Base-by-base conservation (phyloP, 2,113 vertebrate species). In the Promerops cafer region DNA sequence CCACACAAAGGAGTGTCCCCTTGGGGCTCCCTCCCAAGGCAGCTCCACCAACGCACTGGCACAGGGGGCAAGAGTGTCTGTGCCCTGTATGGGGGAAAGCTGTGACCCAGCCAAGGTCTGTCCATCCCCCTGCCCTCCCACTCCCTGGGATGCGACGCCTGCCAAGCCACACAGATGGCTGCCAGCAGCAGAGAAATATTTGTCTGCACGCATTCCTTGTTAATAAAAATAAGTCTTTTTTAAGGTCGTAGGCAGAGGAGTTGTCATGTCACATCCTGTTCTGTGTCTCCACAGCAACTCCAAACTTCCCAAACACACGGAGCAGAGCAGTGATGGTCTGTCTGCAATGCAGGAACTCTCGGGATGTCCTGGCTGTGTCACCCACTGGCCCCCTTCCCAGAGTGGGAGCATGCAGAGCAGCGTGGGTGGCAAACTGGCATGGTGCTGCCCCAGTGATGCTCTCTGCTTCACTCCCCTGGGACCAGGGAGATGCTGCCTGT, bases 391-490 rank as follows among this genome's bases (percentile, higher is more conserved):
- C 11, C 1, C 2, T 30, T 24, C 66, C 52, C 7, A 10, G 17
- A 17, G 16, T 7, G 5, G 70, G 37, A 42, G 19, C 3, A 4
- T 1, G 6, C 4, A 5, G 50, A 23, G 3, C 15, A 11, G 56
- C 3, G 5, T 3, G 22, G 1, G 0, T 5, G 49, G 26, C 33
- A 17, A 26, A n/a, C 14, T 0, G 18, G 7, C 40, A 2, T 0
- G 0, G 0, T 6, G n/a, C 31, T 24, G 10, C 7, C 56, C 17
- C 2, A 14, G 19, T 1, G 6, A 10, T 42, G 21, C 7, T 49
- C 54, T 1, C 3, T 14, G 31, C 59, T 53, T 37, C 13, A 5
- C 10, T 66, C 4, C 13, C 35, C n/a, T 37, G 49, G 30, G 26
- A 3, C 42, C 11, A 40, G 1, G 57, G 42, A 61, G 42, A 24